phyloP scores from a whole-genome alignment of 2,797 vertebrate species.

The Merluccius polli region DNA sequence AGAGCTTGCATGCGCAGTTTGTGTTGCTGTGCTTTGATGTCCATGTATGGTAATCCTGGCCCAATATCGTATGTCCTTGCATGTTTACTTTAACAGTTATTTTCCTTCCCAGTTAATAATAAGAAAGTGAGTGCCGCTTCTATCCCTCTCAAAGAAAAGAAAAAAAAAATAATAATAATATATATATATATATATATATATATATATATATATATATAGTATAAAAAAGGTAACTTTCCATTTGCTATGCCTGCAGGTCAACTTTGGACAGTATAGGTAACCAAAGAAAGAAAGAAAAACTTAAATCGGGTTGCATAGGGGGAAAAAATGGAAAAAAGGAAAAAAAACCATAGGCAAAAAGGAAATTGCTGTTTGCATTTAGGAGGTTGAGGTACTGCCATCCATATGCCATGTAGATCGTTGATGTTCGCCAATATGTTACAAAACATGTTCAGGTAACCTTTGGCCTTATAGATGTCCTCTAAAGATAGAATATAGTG shows the following conservation, averaged over 20 bases:
- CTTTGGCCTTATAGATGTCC: slow-evolving; percentile 93
- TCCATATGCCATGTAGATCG: slow-evolving; percentile 76
- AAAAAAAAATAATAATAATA: slow-evolving; percentile 21
- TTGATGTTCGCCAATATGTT: slow-evolving; percentile 80
- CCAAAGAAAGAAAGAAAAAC: slow-evolving; percentile 79
- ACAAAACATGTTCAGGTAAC: slow-evolving; percentile 91
- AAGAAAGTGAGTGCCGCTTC: slow-evolving; percentile 48
- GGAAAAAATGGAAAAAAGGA: slow-evolving; percentile 52
- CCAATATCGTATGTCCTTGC: slow-evolving; percentile 60
- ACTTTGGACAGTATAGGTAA: slow-evolving; percentile 73
- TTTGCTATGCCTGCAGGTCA: slow-evolving; percentile 69
- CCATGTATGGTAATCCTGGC: slow-evolving; percentile 60
- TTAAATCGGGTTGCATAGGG: slow-evolving; percentile 47
- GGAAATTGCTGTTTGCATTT: slow-evolving; percentile 57
- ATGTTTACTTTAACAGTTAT: slow-evolving; percentile 66
- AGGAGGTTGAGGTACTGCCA: slow-evolving; percentile 77
- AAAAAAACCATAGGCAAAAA: slow-evolving; percentile 39
- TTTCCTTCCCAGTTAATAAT: slow-evolving; percentile 56
- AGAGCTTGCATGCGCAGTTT: slow-evolving; percentile 76
- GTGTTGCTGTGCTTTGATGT: slow-evolving; percentile 72
- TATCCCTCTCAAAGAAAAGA: slow-evolving; percentile 47
- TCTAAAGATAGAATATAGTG: slow-evolving; percentile 79
- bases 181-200: not conserved
- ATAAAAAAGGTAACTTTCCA: slow-evolving; percentile 25
- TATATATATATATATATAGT: not conserved